phyloP scores from a whole-genome alignment of 64 coral and sea anemone genomes.

The Actinia equina region DNA sequence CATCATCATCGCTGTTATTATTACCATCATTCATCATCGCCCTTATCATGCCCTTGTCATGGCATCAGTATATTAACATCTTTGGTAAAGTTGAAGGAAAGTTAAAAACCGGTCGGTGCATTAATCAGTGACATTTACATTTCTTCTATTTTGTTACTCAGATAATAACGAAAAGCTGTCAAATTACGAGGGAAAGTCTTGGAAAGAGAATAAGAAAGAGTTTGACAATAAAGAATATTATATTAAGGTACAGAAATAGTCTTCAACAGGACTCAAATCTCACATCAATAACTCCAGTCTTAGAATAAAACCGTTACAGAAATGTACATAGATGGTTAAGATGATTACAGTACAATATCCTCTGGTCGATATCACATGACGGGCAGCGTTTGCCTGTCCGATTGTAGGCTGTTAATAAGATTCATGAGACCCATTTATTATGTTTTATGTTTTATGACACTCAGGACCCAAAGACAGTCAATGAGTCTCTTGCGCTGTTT shows the following conservation, averaged over 20 bases:
- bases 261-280: too few relatives aligned
- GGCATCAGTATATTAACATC: too few relatives aligned
- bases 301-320: too few relatives aligned
- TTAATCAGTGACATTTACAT: background rate
- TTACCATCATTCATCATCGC: too few relatives aligned
- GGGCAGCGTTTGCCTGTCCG: background rate
- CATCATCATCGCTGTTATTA: too few relatives aligned
- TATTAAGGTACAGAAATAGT: slow-evolving; percentile 21
- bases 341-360: too few relatives aligned
- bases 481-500: slow-evolving; percentile 69
- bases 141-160: background rate
- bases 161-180: background rate
- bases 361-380: too few relatives aligned
- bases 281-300: too few relatives aligned
- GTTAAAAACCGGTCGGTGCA: background rate
- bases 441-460: background rate
- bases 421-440: background rate
- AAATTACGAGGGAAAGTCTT: background rate
- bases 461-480: slow-evolving; percentile 68
- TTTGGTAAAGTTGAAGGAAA: background rate
- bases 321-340: too few relatives aligned
- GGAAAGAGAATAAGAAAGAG: background rate
- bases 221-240: slow-evolving; percentile 33
- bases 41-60: too few relatives aligned
- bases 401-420: too few relatives aligned